A percentile compares a stretch with the other conserved stretches of the same genome.
Evolutionary conservation across 2,113 vertebrate genomes (phyloP).

Genomic region (Sander lucioperca): DNA sequence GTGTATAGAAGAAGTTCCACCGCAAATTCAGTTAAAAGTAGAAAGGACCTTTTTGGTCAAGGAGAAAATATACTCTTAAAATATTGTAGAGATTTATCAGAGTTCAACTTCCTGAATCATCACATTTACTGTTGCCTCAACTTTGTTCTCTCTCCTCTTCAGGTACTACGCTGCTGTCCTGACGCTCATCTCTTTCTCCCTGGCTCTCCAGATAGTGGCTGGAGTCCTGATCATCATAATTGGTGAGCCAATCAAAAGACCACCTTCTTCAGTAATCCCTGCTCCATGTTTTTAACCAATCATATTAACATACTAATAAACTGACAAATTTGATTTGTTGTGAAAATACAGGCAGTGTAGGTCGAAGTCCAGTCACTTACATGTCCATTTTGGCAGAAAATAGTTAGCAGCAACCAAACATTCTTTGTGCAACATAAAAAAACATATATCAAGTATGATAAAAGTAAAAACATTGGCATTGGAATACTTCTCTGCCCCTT

Average conservation of each 20-base stretch:
- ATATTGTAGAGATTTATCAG: neutral
- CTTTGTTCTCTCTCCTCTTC: neutral
- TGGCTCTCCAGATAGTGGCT: constrained; percentile 89
- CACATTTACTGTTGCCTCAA: neutral
- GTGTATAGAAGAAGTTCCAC: neutral
- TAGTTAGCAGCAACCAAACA: neutral
- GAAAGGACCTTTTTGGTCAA: too few species aligned
- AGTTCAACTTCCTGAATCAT: neutral
- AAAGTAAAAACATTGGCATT: neutral
- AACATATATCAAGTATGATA: too few species aligned
- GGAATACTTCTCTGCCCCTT: neutral
- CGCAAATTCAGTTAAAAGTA: neutral
- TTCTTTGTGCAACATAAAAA: neutral
- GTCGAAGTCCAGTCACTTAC: neutral
- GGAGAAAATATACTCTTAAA: too few species aligned
- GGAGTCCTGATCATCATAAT: constrained; percentile 90
- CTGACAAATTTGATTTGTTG: constrained; percentile 14
- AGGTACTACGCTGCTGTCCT: constrained; percentile 87
- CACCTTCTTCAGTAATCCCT: neutral
- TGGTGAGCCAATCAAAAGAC: constrained; percentile 81
- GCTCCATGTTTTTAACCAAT: constrained; percentile 39
- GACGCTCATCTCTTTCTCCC: constrained; percentile 90
- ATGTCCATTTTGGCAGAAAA: neutral
- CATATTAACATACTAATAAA: constrained; percentile 69
- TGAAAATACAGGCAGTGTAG: neutral